Evolutionary conservation across 2,797 vertebrate genomes (phyloP).

Genomic region (Lacerta agilis): DNA sequence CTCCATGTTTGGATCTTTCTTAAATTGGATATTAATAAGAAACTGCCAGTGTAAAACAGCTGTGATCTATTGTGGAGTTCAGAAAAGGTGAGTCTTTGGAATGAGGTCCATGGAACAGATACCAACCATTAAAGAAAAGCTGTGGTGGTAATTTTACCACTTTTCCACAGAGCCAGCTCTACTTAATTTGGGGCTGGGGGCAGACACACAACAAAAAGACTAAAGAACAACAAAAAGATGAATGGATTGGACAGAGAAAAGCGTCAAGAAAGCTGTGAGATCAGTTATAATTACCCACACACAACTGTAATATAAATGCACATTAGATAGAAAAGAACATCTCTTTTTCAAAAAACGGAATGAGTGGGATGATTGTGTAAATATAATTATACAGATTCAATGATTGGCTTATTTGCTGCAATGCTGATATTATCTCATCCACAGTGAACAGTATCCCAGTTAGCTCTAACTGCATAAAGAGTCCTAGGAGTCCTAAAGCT

Average conservation of each 20-base stretch:
- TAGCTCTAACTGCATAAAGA: neutral
- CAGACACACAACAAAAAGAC: neutral
- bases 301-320: neutral
- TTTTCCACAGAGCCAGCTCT: constrained; percentile 39
- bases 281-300: neutral
- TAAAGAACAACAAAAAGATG: constrained; percentile 22
- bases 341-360: neutral
- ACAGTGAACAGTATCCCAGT: neutral
- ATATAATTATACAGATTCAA: neutral
- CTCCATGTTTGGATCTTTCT: constrained; percentile 34
- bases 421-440: neutral
- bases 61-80: neutral
- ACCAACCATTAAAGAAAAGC: constrained; percentile 37
- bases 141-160: constrained; percentile 37
- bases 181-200: constrained; percentile 22
- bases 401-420: neutral
- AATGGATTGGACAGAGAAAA: neutral
- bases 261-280: neutral
- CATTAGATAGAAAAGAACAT: neutral
- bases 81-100: constrained; percentile 37
- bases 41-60: constrained; percentile 49
- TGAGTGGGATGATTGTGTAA: neutral
- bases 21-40: constrained; percentile 44
- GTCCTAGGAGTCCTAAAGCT: neutral
- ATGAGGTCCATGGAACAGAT: constrained; percentile 33